Percentiles rank a stretch among this genome's conserved stretches.
Conservation (phyloP, 1,140 invertebrate species). For the Propsilocerus akamusi region DNA sequence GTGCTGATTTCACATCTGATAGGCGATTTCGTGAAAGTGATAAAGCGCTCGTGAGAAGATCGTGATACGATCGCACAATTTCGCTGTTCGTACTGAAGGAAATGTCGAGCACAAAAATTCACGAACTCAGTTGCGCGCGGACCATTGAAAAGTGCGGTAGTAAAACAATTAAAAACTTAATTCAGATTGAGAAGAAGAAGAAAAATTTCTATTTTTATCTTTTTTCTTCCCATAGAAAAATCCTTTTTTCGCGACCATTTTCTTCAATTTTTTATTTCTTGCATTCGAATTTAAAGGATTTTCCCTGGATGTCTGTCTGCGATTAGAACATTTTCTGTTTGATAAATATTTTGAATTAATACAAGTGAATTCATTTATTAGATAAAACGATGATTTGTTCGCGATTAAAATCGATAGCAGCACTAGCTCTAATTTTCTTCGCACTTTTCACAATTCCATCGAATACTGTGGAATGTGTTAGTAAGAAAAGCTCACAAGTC, state of each 20-base stretch:
- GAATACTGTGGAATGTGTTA: constrained; percentile 21
- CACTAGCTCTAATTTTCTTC: constrained; percentile 21
- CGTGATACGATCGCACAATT: neutral
- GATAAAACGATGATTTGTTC: constrained; percentile 19
- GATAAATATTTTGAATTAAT: too few relatives aligned
- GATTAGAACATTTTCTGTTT: too few relatives aligned
- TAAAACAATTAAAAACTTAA: constrained; percentile 15
- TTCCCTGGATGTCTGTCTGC: too few relatives aligned
- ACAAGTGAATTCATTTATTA: constrained; percentile 5
- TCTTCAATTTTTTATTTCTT: constrained; percentile 5
- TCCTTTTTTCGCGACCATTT: constrained; percentile 13
- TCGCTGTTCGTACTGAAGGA: too few relatives aligned
- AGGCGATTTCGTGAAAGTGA: too few relatives aligned
- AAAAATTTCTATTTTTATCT: constrained; percentile 17
- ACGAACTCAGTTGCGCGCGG: constrained; percentile 23
- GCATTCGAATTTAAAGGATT: neutral
- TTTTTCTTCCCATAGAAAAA: constrained; percentile 10
- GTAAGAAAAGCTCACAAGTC: constrained; percentile 12
- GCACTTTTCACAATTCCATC: constrained; percentile 19
- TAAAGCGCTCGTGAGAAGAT: neutral
- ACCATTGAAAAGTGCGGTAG: constrained; percentile 26
- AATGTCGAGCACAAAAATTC: neutral
- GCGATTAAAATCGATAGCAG: constrained; percentile 21
- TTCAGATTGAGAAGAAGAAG: constrained; percentile 8
- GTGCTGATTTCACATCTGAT: too few relatives aligned